Percentiles rank a stretch among this genome's conserved stretches.
Conservation (phyloP, 2,113 vertebrate genomes). For the Cavia aperea region DNA sequence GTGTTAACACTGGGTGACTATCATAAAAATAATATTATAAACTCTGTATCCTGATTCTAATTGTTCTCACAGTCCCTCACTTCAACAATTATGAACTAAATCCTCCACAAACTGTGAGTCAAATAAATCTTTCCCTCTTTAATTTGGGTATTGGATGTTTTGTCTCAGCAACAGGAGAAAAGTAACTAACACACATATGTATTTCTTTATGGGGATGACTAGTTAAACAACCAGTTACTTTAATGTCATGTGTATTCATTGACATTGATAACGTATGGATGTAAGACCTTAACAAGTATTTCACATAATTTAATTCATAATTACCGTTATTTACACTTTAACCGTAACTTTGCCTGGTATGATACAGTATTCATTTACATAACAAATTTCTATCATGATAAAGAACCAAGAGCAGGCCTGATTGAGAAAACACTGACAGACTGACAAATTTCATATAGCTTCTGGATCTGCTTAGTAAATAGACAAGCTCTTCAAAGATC, state of each 20-base stretch:
- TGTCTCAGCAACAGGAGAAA: no score
- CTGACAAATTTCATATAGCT: slow-evolving; percentile 23
- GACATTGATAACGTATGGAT: not conserved
- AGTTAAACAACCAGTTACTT: not conserved
- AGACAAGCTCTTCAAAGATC: slow-evolving; percentile 45
- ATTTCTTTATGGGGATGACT: not conserved
- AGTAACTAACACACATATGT: no score
- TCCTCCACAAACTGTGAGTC: no score
- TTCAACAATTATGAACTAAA: no score
- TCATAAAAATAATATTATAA: no score
- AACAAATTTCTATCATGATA: not conserved
- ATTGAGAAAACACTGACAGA: not conserved
- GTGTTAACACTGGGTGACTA: no score
- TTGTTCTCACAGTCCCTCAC: no score
- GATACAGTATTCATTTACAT: not conserved
- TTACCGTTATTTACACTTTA: slow-evolving; percentile 6
- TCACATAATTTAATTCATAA: slow-evolving; percentile 13
- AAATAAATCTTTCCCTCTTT: no score
- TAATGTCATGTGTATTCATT: not conserved
- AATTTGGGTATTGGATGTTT: no score
- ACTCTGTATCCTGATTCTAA: no score
- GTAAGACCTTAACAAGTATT: slow-evolving; percentile 16
- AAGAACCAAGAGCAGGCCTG: not conserved
- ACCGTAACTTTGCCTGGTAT: not conserved
- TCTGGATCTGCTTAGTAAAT: not conserved